Percentiles rank a stretch among this genome's conserved stretches.
These are phyloP conservation scores for Tupaia chinensis DNA, from an alignment of 2,113 vertebrate species.

Conservation along the genomic window DNA sequence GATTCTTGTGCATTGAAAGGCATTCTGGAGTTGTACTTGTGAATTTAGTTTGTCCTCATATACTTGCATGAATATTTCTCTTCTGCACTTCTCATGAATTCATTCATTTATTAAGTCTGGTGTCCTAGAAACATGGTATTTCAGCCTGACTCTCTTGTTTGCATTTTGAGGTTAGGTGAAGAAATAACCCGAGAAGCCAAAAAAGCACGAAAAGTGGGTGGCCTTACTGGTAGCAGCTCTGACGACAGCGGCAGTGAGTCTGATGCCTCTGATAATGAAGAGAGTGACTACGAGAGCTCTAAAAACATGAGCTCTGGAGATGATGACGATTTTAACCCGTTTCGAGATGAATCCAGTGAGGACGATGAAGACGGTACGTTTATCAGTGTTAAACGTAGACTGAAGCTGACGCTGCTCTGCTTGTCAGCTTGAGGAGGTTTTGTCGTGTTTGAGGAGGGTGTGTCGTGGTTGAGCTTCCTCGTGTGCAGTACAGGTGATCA, in stretches of 20 bases:
- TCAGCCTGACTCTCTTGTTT: constrained; percentile 38
- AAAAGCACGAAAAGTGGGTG: constrained; percentile 93
- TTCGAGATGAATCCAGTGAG: constrained; percentile 96
- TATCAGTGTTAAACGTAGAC: accelerated
- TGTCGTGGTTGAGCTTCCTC: neutral
- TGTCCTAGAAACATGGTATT: neutral
- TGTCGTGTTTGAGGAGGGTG: neutral
- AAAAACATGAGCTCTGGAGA: constrained; percentile 96
- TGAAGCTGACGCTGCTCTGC: neutral
- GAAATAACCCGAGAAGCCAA: constrained; percentile 93
- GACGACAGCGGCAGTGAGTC: constrained; percentile 93
- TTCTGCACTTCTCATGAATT: neutral
- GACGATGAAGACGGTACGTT: constrained; percentile 96
- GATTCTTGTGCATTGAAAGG: neutral
- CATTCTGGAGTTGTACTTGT: neutral
- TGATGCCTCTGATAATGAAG: constrained; percentile 92
- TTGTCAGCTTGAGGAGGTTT: too few relatives aligned
- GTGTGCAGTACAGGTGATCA: neutral
- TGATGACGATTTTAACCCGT: constrained; percentile 97
- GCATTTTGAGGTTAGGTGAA: constrained; percentile 86
- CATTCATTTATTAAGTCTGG: neutral
- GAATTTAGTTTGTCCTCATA: neutral
- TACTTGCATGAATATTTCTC: neutral
- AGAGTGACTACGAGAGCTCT: constrained; percentile 96
- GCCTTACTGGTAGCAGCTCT: constrained; percentile 95